These are phyloP conservation scores for Brachypodius melanocephalos DNA, from an alignment of 2,113 vertebrate genomes.

Conservation along the genomic window DNA sequence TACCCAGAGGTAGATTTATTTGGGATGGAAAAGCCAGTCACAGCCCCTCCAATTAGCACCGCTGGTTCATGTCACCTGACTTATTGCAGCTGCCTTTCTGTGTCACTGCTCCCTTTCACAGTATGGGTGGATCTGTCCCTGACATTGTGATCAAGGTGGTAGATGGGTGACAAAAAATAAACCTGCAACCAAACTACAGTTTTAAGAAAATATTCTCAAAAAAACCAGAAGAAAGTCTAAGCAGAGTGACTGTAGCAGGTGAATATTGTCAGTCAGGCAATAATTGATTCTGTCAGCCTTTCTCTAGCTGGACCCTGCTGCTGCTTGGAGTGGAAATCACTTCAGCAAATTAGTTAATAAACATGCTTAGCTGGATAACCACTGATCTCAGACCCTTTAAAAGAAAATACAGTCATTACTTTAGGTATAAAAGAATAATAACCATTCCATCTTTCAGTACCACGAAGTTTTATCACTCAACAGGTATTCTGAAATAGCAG, in stretches of 20 bases:
- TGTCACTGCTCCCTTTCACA: background rate
- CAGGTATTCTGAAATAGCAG: background rate
- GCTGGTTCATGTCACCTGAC: background rate
- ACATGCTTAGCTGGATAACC: background rate
- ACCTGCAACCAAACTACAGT: background rate
- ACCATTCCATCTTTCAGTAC: background rate
- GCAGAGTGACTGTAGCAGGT: background rate
- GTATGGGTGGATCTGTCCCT: background rate
- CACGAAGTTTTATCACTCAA: background rate
- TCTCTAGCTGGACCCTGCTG: background rate
- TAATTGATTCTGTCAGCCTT: background rate
- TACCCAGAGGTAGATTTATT: background rate
- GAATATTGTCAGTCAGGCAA: background rate
- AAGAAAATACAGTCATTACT: background rate
- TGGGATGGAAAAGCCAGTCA: background rate
- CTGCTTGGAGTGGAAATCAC: background rate
- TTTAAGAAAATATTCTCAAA: background rate
- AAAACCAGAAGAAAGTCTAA: background rate
- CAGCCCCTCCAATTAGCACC: background rate
- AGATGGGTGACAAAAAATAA: background rate
- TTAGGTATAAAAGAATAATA: background rate
- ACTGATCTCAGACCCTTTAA: background rate
- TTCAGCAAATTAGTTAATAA: background rate
- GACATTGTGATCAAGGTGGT: background rate
- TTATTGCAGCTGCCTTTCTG: background rate